phyloP scores from a whole-genome alignment of 2,797 vertebrate species.

The Semaprochilodus insignis region DNA sequence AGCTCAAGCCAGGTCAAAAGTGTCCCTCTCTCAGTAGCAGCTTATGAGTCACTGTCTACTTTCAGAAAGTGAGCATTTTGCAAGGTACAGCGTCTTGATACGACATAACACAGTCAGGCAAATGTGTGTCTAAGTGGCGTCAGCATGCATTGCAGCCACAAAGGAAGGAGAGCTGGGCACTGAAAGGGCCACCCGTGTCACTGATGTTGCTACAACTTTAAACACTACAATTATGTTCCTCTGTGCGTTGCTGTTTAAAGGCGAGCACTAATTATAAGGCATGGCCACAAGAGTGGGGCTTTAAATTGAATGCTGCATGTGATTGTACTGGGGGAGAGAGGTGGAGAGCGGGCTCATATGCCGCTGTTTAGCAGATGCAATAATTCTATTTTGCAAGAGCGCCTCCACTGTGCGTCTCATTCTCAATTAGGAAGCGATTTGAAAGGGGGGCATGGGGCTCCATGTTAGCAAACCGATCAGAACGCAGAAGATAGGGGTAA shows the following conservation, averaged over 20 bases:
- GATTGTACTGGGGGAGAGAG: conserved; percentile 4
- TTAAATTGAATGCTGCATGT: conserved; percentile 39
- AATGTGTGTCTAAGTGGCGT: background rate
- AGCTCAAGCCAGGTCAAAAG: conserved; percentile 55
- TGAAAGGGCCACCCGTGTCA: background rate
- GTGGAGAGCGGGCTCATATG: background rate
- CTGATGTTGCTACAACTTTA: conserved; percentile 30
- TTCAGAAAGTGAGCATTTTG: conserved; percentile 46
- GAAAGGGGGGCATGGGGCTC: background rate
- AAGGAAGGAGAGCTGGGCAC: background rate
- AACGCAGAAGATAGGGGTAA: background rate
- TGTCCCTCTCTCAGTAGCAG: conserved; percentile 9
- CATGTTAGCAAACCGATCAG: conserved; percentile 15
- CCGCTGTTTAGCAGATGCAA: conserved; percentile 7
- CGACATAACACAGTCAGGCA: background rate
- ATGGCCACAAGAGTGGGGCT: conserved; percentile 19
- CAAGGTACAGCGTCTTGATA: conserved; percentile 12
- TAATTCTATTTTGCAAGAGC: conserved; percentile 7
- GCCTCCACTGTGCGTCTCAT: background rate
- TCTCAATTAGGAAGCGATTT: background rate
- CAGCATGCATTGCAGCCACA: background rate
- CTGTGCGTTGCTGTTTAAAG: conserved; percentile 18
- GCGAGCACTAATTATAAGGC: conserved; percentile 7
- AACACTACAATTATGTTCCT: conserved; percentile 28
- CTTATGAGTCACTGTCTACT: conserved; percentile 46